These are phyloP conservation scores for Girardia tigrina DNA, from an alignment of 2,888 invertebrate genomes.

Conservation along the genomic window DNA sequence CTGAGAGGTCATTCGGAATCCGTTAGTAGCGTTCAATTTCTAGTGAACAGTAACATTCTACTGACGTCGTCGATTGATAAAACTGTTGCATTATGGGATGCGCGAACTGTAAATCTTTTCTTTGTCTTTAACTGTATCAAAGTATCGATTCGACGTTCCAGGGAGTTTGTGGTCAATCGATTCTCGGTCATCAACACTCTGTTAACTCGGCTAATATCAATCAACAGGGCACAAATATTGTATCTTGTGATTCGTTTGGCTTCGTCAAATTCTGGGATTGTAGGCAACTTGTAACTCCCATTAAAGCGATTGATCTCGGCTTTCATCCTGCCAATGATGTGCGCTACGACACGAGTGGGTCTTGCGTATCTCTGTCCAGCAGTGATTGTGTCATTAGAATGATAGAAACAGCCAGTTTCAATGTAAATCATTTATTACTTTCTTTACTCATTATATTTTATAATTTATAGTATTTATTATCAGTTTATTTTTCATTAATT, in stretches of 20 bases:
- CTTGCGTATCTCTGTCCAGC: slow-evolving; percentile 46
- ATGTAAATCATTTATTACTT: slow-evolving; percentile 41
- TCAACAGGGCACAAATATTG: slow-evolving; percentile 47
- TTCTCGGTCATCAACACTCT: slow-evolving; percentile 49
- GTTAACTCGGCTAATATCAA: slow-evolving; percentile 49
- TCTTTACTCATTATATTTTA: slow-evolving; percentile 26
- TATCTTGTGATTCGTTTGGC: slow-evolving; percentile 50
- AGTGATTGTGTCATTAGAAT: slow-evolving; percentile 49
- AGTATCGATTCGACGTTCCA: not conserved
- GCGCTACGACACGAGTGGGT: slow-evolving; percentile 47
- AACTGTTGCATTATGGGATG: slow-evolving; percentile 50
- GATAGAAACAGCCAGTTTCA: slow-evolving; percentile 46
- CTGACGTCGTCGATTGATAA: slow-evolving; percentile 50
- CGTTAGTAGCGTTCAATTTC: slow-evolving; percentile 49
- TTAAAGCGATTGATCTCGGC: slow-evolving; percentile 44
- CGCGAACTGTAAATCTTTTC: slow-evolving; percentile 45
- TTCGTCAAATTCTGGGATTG: slow-evolving; percentile 50
- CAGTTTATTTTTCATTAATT: slow-evolving; percentile 33
- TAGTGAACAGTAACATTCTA: slow-evolving; percentile 48
- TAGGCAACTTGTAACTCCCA: slow-evolving; percentile 45
- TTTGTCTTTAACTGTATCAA: not conserved
- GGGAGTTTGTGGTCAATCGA: slow-evolving; percentile 36
- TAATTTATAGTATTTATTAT: slow-evolving; percentile 29
- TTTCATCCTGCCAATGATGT: slow-evolving; percentile 49
- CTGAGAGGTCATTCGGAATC: slow-evolving; percentile 49